phyloP scores from a whole-genome alignment of 2,888 invertebrate genomes.

The Ennomos fuscantarius region DNA sequence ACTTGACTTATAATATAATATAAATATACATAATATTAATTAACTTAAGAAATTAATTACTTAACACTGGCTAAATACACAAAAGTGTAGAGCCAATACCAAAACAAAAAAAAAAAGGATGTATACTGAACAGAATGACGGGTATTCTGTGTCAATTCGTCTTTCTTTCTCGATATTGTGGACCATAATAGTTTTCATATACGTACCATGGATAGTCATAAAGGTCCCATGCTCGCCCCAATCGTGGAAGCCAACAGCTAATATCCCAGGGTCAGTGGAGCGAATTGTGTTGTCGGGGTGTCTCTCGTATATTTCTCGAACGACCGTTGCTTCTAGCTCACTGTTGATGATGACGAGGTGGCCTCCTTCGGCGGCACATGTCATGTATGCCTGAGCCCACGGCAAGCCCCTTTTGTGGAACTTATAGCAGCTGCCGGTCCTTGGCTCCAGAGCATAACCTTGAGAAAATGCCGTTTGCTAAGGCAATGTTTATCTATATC shows the following conservation, averaged over 20 bases:
- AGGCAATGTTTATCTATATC: too few relatives aligned
- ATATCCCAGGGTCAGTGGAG: neutral
- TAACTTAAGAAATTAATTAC: too few relatives aligned
- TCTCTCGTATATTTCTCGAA: neutral
- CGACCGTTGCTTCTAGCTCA: constrained; percentile 20
- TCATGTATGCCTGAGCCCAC: constrained; percentile 57
- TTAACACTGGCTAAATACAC: too few relatives aligned
- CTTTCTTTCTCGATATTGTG: too few relatives aligned
- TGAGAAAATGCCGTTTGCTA: too few relatives aligned
- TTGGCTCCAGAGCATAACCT: constrained; percentile 44
- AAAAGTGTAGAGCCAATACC: too few relatives aligned
- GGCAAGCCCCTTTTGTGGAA: constrained; percentile 53
- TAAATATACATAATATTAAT: too few relatives aligned
- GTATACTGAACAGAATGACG: too few relatives aligned
- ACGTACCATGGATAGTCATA: constrained; percentile 13
- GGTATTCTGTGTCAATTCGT: too few relatives aligned
- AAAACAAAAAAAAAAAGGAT: too few relatives aligned
- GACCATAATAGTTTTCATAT: neutral
- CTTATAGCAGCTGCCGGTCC: constrained; percentile 61
- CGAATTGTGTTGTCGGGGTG: constrained; percentile 2
- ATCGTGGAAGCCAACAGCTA: constrained; percentile 7
- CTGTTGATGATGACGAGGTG: constrained; percentile 61
- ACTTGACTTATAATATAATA: too few relatives aligned
- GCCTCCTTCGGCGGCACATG: constrained; percentile 59
- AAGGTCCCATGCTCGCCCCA: constrained; percentile 5